Percentiles rank a stretch among this genome's conserved stretches.
These are phyloP conservation scores for Phenganax marumi DNA, from an alignment of 92 coral and sea anemone genomes.

Conservation along the genomic window DNA sequence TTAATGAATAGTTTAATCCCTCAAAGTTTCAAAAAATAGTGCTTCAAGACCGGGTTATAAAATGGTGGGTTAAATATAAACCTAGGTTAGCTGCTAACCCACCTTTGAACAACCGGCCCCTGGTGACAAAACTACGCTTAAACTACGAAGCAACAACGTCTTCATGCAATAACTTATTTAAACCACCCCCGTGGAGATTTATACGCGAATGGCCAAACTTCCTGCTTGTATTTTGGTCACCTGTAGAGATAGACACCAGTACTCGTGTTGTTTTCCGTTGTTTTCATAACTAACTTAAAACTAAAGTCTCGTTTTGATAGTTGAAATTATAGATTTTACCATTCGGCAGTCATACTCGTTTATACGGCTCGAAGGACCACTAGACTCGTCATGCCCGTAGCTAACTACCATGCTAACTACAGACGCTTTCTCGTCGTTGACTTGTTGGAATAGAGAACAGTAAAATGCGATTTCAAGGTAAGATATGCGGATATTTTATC, in stretches of 20 bases:
- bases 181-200: not conserved
- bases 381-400: not conserved
- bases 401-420: too few relatives aligned
- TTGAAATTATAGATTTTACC: not conserved
- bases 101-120: too few relatives aligned
- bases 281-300: not conserved
- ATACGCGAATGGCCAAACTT: not conserved
- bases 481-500: too few relatives aligned
- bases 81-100: too few relatives aligned
- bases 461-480: too few relatives aligned
- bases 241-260: conserved; percentile 10
- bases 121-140: too few relatives aligned
- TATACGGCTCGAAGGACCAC: conserved; percentile 17
- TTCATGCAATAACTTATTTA: not conserved
- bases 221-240: conserved; percentile 3
- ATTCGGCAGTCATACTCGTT: not conserved
- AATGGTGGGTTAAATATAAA: too few relatives aligned
- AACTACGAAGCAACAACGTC: not conserved
- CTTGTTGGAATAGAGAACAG: too few relatives aligned
- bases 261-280: not conserved
- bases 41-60: too few relatives aligned
- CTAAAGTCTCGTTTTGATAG: not conserved
- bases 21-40: too few relatives aligned
- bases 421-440: too few relatives aligned
- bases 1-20: too few relatives aligned